Evolutionary conservation across 64 coral and sea anemone genomes (phyloP).

Genomic region (Stichodactyla helianthus): DNA sequence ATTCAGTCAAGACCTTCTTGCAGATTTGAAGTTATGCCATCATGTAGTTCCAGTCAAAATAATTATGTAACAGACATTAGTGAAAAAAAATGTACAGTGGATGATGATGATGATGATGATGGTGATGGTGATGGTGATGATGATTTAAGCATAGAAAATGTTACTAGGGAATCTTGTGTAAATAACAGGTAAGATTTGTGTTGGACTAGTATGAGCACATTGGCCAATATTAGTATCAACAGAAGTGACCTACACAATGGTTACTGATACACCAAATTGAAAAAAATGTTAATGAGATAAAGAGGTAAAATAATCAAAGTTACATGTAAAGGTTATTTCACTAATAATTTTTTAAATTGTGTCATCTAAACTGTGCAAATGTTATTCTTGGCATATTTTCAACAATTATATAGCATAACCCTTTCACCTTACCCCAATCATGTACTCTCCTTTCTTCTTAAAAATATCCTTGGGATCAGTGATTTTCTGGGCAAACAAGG

Average conservation of each 20-base stretch:
- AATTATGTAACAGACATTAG: neutral
- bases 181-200: neutral
- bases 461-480: neutral
- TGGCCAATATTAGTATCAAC: neutral
- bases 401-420: no score
- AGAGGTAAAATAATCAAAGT: neutral
- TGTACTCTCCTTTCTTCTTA: no score
- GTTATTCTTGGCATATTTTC: no score
- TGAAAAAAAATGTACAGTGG: neutral
- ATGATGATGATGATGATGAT: neutral
- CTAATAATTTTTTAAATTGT: no score
- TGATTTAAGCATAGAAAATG: neutral
- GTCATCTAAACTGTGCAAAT: no score
- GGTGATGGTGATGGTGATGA: no score
- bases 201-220: neutral
- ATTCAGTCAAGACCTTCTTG: slow-evolving; percentile 56
- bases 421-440: no score
- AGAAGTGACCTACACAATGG: no score
- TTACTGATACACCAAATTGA: no score
- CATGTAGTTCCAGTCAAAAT: neutral
- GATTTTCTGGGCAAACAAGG: neutral
- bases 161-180: neutral
- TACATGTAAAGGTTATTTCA: no score
- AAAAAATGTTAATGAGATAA: neutral
- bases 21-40: slow-evolving; percentile 39